phyloP scores from a whole-genome alignment of 1,140 invertebrate genomes.

The Schlechtendalia chinensis region DNA sequence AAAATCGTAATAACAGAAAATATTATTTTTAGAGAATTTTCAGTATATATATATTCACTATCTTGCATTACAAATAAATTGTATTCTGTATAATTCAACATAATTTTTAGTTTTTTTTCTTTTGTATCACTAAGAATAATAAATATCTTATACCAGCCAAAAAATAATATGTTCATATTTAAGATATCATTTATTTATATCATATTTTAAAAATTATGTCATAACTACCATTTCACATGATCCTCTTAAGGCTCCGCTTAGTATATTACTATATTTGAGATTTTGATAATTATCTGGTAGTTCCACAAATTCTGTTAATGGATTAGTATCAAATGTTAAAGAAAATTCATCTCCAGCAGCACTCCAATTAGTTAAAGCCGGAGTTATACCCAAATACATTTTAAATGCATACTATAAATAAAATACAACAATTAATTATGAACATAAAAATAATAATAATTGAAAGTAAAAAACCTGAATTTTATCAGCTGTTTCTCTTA shows the following conservation, averaged over 20 bases:
- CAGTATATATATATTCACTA: too few relatives aligned
- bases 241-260: conserved; percentile 90
- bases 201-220: conserved; percentile 46
- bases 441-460: neutral
- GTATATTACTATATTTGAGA: conserved; percentile 91
- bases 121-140: too few relatives aligned
- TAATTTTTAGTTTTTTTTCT: too few relatives aligned
- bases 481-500: conserved; percentile 96
- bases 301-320: conserved; percentile 97
- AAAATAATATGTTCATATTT: too few relatives aligned
- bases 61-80: too few relatives aligned
- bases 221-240: conserved; percentile 91
- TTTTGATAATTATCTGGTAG: conserved; percentile 82
- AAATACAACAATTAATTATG: neutral
- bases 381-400: conserved; percentile 88
- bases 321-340: conserved; percentile 90
- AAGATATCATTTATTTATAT: neutral
- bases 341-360: conserved; percentile 95
- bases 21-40: too few relatives aligned
- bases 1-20: too few relatives aligned
- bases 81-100: too few relatives aligned
- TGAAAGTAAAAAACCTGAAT: conserved; percentile 68
- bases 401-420: conserved; percentile 69
- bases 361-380: conserved; percentile 91
- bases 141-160: too few relatives aligned